A percentile compares a stretch with the other conserved stretches of the same genome.
Evolutionary conservation across 2,797 vertebrate genomes (phyloP).

Genomic region (Pachyuromys duprasi): DNA sequence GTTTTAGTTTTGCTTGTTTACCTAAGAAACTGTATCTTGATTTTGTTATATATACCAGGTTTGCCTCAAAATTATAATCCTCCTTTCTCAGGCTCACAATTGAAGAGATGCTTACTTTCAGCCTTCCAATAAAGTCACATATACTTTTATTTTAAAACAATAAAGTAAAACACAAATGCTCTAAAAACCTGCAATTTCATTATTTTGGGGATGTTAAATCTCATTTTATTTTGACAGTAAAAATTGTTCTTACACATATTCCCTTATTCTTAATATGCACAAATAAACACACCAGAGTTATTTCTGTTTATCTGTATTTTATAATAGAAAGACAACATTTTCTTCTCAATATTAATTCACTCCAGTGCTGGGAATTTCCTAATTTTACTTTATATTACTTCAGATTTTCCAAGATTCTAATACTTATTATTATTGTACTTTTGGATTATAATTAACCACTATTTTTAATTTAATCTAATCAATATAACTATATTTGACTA

Average conservation of each 20-base stretch:
- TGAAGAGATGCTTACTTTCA: background rate
- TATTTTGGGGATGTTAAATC: slow-evolving; percentile 2
- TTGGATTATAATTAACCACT: background rate
- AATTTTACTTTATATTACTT: background rate
- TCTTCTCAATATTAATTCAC: background rate
- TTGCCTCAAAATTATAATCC: background rate
- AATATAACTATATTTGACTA: background rate
- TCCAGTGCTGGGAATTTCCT: background rate
- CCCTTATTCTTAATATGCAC: background rate
- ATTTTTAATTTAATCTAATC: background rate
- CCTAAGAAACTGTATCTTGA: background rate
- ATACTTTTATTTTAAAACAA: slow-evolving; percentile 4
- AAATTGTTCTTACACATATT: background rate
- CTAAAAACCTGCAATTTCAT: background rate
- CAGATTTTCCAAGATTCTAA: background rate
- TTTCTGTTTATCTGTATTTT: background rate
- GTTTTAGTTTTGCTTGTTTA: background rate
- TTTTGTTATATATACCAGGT: background rate
- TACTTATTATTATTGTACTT: background rate
- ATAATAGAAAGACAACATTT: background rate
- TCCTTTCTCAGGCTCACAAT: background rate
- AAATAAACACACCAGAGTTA: background rate
- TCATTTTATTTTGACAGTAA: background rate
- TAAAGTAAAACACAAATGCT: background rate
- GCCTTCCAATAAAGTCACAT: background rate